Percentiles rank a stretch among this genome's conserved stretches.
Evolutionary conservation across 2,888 invertebrate species (phyloP).

Genomic region (Dermolepida albohirtum): DNA sequence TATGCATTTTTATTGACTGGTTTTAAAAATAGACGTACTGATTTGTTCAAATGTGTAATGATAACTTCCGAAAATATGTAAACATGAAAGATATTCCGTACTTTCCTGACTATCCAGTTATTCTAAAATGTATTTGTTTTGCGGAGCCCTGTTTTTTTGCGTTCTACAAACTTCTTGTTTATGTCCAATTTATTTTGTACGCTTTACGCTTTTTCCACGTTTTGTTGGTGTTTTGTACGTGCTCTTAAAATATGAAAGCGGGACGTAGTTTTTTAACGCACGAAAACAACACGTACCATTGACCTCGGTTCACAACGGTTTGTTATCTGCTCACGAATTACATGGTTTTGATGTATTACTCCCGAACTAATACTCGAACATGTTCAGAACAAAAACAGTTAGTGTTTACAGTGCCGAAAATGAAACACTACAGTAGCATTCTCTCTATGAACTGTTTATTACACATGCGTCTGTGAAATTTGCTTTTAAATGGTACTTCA

Average conservation of each 20-base stretch:
- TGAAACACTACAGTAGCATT: background rate
- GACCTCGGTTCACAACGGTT: conserved; percentile 27
- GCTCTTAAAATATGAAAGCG: conserved; percentile 15
- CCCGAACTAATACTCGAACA: conserved; percentile 29
- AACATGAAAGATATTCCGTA: too few species aligned
- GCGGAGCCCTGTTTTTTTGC: too few species aligned
- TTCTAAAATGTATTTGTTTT: too few species aligned
- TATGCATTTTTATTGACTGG: too few species aligned
- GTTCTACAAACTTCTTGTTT: conserved; percentile 5
- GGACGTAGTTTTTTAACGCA: conserved; percentile 5
- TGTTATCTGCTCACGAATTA: conserved; percentile 22
- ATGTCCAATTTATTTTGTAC: conserved; percentile 13
- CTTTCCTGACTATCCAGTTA: too few species aligned
- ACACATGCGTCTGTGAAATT: conserved; percentile 21
- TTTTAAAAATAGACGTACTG: too few species aligned
- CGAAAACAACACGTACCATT: conserved; percentile 6
- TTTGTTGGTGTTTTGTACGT: conserved; percentile 1
- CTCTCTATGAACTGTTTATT: background rate
- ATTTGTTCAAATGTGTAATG: too few species aligned
- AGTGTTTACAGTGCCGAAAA: conserved; percentile 3
- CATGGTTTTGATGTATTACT: conserved; percentile 29
- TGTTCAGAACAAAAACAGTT: conserved; percentile 15
- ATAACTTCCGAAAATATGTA: too few species aligned
- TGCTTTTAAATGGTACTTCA: conserved; percentile 23
- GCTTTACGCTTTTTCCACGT: background rate